phyloP scores from a whole-genome alignment of 2,113 vertebrate species.

The Cricetomys ansorgei region DNA sequence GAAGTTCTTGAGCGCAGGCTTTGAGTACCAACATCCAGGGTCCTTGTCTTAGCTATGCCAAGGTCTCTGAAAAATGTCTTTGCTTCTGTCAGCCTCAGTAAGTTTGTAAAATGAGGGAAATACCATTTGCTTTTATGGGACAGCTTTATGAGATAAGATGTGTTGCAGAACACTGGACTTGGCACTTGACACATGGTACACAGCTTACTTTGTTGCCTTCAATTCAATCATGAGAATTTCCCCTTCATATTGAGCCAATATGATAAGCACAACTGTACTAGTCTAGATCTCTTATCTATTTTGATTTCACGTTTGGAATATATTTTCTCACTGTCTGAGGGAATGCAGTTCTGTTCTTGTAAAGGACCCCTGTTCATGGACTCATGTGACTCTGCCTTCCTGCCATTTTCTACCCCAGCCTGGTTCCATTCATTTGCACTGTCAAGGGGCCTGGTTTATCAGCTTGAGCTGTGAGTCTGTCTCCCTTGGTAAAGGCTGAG shows the following conservation, averaged over 20 bases:
- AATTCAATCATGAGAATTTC: not conserved
- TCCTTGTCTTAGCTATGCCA: not conserved
- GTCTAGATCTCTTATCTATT: not conserved
- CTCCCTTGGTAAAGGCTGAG: not conserved
- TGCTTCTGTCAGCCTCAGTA: not conserved
- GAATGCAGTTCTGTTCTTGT: not conserved
- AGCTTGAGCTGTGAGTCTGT: not conserved
- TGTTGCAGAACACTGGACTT: not conserved
- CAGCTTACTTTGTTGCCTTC: not conserved
- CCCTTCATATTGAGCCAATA: not conserved
- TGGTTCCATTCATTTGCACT: not conserved
- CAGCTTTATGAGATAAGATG: not conserved
- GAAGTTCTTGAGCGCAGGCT: not conserved
- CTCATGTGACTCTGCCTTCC: not conserved
- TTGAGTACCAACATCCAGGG: not conserved
- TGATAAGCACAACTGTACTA: not conserved
- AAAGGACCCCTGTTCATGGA: accelerated
- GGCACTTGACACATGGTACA: not conserved
- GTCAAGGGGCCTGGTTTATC: not conserved
- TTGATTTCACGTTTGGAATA: not conserved
- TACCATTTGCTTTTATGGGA: not conserved
- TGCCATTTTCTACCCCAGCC: too few relatives aligned
- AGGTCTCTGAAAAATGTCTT: not conserved
- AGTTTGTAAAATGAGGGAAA: not conserved
- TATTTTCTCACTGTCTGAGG: not conserved